A percentile compares a stretch with the other conserved stretches of the same genome.
Evolutionary conservation across 2,888 invertebrate species (phyloP).

Genomic region (Dynastes grantii): DNA sequence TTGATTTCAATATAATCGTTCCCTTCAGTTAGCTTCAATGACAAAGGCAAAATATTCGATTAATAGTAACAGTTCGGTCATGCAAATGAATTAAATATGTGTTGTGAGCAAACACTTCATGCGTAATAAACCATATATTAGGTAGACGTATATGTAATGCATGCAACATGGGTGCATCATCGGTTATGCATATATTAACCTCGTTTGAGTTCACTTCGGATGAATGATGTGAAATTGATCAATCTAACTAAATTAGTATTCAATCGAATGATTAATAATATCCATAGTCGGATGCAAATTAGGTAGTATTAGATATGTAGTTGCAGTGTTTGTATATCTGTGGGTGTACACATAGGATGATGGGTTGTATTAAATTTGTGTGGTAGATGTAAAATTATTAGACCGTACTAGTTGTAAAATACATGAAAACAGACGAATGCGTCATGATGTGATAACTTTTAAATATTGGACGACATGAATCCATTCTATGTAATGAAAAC

Average conservation of each 20-base stretch:
- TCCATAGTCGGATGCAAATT: background rate
- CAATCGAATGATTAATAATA: conserved; percentile 22
- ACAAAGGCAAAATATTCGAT: too few relatives aligned
- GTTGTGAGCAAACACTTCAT: background rate
- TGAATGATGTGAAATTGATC: conserved; percentile 34
- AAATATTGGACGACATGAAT: too few relatives aligned
- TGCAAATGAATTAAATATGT: background rate
- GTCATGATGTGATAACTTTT: too few relatives aligned
- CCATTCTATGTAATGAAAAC: too few relatives aligned
- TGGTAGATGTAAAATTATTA: too few relatives aligned
- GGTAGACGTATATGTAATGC: background rate
- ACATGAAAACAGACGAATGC: too few relatives aligned
- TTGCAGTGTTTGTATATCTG: too few relatives aligned
- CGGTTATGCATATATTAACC: conserved; percentile 12
- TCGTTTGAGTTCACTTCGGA: conserved; percentile 24
- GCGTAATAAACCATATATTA: background rate
- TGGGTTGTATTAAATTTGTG: too few relatives aligned
- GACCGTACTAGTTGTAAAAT: too few relatives aligned
- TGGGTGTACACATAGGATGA: too few relatives aligned
- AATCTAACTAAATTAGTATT: conserved; percentile 8
- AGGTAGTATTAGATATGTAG: background rate
- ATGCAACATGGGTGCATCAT: background rate
- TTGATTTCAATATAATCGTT: too few relatives aligned
- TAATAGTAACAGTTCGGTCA: background rate
- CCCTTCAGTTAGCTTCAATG: too few relatives aligned